Evolutionary conservation across 2,888 invertebrate genomes (phyloP).

Genomic region (Drosophila eohydei): DNA sequence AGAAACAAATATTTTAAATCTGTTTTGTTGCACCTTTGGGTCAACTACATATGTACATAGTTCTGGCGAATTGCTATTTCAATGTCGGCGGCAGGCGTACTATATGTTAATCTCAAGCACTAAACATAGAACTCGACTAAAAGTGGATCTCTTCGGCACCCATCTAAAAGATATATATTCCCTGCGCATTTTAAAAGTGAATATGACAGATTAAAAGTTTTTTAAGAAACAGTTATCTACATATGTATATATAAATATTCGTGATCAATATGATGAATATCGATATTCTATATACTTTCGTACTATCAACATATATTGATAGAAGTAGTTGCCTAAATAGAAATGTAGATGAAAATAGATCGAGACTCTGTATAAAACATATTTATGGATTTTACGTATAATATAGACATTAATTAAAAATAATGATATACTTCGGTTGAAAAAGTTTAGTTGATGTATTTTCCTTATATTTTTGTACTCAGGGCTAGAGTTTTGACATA

Average conservation of each 20-base stretch:
- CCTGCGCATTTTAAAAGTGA: background rate
- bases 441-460: too few species aligned
- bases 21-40: slow-evolving; percentile 30
- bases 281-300: too few species aligned
- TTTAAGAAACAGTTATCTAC: background rate
- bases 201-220: background rate
- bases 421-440: too few species aligned
- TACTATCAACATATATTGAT: background rate
- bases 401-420: too few species aligned
- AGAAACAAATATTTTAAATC: slow-evolving; percentile 26
- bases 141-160: slow-evolving; percentile 12
- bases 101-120: slow-evolving; percentile 15
- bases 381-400: too few species aligned
- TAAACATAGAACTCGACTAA: slow-evolving; percentile 9
- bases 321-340: background rate
- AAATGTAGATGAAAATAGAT: too few species aligned
- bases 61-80: slow-evolving; percentile 31
- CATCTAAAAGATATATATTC: slow-evolving; percentile 11
- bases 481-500: too few species aligned
- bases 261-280: background rate
- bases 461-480: too few species aligned
- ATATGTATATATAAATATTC: background rate
- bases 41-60: slow-evolving; percentile 14
- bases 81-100: slow-evolving; percentile 18
- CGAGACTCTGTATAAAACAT: too few species aligned